Percentiles rank a stretch among this genome's conserved stretches.
These are phyloP conservation scores for Cryptotermes secundus DNA, from an alignment of 1,140 invertebrate genomes.

Conservation along the genomic window DNA sequence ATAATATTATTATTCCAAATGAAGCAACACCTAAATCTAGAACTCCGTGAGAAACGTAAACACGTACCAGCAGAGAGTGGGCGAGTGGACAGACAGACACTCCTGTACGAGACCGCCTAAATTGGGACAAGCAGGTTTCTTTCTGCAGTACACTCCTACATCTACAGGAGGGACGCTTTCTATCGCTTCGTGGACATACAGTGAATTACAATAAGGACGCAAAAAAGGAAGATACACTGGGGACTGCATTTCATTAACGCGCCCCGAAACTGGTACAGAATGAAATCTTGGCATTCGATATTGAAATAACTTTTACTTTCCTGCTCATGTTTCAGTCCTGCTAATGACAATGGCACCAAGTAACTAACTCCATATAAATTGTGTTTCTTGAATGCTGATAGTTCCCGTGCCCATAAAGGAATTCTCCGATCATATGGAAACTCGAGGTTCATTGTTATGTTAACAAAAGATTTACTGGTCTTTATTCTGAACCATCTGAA, in stretches of 20 bases:
- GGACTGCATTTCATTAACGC: neutral
- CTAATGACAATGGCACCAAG: too few relatives aligned
- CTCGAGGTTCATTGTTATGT: too few relatives aligned
- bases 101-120: neutral
- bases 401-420: too few relatives aligned
- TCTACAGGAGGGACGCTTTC: neutral
- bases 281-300: too few relatives aligned
- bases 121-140: neutral
- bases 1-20: constrained; percentile 7
- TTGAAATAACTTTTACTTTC: too few relatives aligned
- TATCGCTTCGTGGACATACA: neutral
- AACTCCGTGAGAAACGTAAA: neutral
- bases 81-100: neutral
- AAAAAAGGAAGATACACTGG: neutral
- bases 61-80: neutral
- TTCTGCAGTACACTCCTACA: neutral
- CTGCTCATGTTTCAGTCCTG: too few relatives aligned
- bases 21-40: neutral
- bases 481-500: too few relatives aligned
- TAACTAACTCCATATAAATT: too few relatives aligned
- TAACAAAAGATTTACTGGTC: too few relatives aligned
- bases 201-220: neutral
- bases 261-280: neutral
- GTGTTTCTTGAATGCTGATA: too few relatives aligned
- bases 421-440: too few relatives aligned